Evolutionary conservation across 2,797 vertebrate species (phyloP).

Genomic region (Kryptolebias ocellatus): DNA sequence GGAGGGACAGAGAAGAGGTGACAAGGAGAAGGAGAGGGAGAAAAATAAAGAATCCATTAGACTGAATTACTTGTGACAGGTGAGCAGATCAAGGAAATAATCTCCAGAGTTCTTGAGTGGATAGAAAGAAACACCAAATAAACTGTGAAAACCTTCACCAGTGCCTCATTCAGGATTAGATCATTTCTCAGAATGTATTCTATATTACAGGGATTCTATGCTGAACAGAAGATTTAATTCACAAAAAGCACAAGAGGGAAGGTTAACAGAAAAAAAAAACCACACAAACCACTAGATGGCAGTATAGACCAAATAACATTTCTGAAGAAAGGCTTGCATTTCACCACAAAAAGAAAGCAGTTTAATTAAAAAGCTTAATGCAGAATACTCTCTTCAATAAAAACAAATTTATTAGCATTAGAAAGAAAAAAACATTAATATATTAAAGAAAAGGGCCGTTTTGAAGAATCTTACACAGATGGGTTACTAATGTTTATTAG

Average conservation of each 20-base stretch:
- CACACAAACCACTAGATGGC: constrained; percentile 64
- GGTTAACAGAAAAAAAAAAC: background rate
- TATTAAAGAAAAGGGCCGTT: no score
- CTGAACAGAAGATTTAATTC: background rate
- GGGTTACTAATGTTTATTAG: no score
- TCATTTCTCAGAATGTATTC: background rate
- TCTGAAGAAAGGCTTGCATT: background rate
- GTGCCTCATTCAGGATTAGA: constrained; percentile 13
- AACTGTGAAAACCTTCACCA: constrained; percentile 8
- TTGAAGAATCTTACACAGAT: no score
- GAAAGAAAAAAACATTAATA: no score
- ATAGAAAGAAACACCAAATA: constrained; percentile 18
- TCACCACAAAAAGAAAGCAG: background rate
- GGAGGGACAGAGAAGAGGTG: constrained; percentile 11
- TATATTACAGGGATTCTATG: constrained; percentile 13
- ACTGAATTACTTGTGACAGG: constrained; percentile 36
- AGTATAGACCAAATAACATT: constrained; percentile 47
- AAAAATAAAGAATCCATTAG: constrained; percentile 56
- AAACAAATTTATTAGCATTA: no score
- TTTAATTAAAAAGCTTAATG: no score
- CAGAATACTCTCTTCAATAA: no score
- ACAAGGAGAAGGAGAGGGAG: constrained; percentile 26
- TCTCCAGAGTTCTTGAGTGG: constrained; percentile 31
- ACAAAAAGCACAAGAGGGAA: background rate
- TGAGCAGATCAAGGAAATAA: constrained; percentile 23